Conservation (phyloP, 1,140 invertebrate species). For the Lucilia cuprina region DNA sequence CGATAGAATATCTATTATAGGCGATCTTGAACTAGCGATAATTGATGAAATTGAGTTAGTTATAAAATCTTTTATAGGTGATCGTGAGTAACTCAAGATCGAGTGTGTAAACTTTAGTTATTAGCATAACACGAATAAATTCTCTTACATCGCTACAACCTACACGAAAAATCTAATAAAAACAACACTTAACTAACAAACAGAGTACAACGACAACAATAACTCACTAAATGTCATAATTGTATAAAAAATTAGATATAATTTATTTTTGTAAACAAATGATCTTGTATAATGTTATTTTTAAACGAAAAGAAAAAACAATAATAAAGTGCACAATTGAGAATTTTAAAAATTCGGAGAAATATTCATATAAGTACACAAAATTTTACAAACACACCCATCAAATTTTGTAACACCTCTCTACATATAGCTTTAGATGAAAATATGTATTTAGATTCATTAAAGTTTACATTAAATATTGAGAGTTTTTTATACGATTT, state of each 20-base stretch:
- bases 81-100: no score
- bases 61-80: no score
- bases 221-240: neutral
- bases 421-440: neutral
- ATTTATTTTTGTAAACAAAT: constrained; percentile 5
- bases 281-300: neutral
- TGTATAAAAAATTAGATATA: neutral
- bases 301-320: neutral
- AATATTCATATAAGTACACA: no score
- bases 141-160: no score
- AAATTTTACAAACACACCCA: neutral
- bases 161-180: neutral
- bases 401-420: neutral
- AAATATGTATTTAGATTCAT: neutral
- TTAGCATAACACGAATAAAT: no score
- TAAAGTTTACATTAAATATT: no score
- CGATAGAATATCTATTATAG: no score
- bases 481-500: neutral
- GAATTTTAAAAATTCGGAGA: neutral
- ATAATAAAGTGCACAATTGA: neutral
- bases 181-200: neutral
- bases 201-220: neutral
- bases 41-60: no score
- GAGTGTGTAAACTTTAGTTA: no score
- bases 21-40: no score